A percentile compares a stretch with the other conserved stretches of the same genome.
These are phyloP conservation scores for Microctonus hyperodae DNA, from an alignment of 2,888 invertebrate species.

Conservation along the genomic window DNA sequence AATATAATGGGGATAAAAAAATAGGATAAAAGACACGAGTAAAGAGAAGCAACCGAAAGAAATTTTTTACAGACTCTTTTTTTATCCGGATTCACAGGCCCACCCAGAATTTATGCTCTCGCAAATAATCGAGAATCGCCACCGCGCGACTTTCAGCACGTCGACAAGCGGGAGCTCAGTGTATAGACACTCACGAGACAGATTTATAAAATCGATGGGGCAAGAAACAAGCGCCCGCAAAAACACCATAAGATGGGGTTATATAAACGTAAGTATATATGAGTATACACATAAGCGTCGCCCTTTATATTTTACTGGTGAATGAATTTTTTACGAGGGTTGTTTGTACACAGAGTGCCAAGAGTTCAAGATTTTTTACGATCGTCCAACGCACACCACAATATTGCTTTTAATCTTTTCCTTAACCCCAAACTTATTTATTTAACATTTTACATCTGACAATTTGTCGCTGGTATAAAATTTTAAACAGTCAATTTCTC, in stretches of 20 bases:
- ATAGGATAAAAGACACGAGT: constrained; percentile 8
- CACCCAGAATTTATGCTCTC: constrained; percentile 48
- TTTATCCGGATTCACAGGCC: constrained; percentile 16
- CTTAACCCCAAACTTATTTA: constrained; percentile 1
- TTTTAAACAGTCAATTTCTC: background rate
- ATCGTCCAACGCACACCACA: constrained; percentile 3
- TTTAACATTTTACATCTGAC: background rate
- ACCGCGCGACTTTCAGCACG: constrained; percentile 41
- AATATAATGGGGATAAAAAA: constrained; percentile 10
- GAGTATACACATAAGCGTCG: no score
- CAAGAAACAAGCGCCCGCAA: constrained; percentile 16
- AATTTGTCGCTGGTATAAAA: background rate
- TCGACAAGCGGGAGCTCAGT: constrained; percentile 9
- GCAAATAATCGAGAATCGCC: constrained; percentile 50
- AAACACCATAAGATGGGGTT: background rate
- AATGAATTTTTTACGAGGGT: constrained; percentile 26
- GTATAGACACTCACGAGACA: constrained; percentile 23
- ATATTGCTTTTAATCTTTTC: constrained; percentile 16
- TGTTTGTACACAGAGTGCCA: background rate
- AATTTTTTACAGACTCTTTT: constrained; percentile 2
- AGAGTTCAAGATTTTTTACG: constrained; percentile 24
- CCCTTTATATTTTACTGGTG: constrained; percentile 6
- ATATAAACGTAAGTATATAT: no score
- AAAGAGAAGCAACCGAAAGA: constrained; percentile 1
- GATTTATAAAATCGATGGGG: constrained; percentile 36